These are phyloP conservation scores for Ganaspis sp. DNA, from an alignment of 1,140 invertebrate genomes.

Conservation along the genomic window DNA sequence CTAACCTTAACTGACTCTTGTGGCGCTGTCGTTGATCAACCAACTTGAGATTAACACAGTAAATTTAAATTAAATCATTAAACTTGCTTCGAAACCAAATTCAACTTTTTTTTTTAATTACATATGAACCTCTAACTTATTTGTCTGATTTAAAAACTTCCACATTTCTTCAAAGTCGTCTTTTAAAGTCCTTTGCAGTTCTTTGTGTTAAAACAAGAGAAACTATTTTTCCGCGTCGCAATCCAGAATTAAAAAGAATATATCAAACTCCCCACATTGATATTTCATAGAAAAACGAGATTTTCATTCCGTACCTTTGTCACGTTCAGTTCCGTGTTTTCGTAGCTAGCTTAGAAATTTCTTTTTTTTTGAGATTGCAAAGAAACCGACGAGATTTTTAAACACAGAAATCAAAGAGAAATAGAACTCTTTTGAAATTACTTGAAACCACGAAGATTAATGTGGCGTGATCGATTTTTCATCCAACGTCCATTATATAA, in stretches of 20 bases:
- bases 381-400: neutral
- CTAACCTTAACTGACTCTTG: too few relatives aligned
- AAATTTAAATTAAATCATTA: too few relatives aligned
- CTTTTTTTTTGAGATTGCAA: neutral
- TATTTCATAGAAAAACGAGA: neutral
- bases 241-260: neutral
- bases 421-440: neutral
- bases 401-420: neutral
- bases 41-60: too few relatives aligned
- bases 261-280: neutral
- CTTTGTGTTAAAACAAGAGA: too few relatives aligned
- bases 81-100: too few relatives aligned
- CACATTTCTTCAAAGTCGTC: too few relatives aligned
- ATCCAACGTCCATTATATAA: conserved; percentile 30
- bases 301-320: conserved; percentile 1
- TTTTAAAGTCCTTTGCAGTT: too few relatives aligned
- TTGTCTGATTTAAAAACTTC: too few relatives aligned
- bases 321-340: conserved; percentile 1
- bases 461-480: conserved; percentile 45
- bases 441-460: conserved; percentile 44
- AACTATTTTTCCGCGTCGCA: neutral
- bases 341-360: neutral
- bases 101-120: too few relatives aligned
- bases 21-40: too few relatives aligned
- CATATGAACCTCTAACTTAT: too few relatives aligned